These are phyloP conservation scores for Falco peregrinus DNA, from an alignment of 2,797 vertebrate species.

Conservation along the genomic window DNA sequence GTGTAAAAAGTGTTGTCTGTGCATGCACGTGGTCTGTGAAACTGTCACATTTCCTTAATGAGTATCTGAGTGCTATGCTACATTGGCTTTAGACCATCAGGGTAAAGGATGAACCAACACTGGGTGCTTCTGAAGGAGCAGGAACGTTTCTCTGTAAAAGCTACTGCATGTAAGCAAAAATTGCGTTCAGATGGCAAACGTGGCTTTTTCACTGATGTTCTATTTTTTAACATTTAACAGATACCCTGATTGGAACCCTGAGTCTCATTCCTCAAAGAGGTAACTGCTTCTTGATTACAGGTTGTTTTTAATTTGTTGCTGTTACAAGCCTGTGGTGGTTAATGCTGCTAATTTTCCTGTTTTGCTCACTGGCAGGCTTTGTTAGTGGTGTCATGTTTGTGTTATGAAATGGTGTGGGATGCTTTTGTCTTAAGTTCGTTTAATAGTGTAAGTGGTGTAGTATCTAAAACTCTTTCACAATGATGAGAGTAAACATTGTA, in stretches of 20 bases:
- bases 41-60: not conserved
- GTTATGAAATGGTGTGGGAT: rapidly evolving
- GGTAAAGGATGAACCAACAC: rapidly evolving
- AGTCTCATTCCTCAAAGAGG: slow-evolving; percentile 79
- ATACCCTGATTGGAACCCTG: slow-evolving; percentile 90
- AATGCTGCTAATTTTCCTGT: rapidly evolving
- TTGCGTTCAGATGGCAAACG: no score
- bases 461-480: no score
- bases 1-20: not conserved
- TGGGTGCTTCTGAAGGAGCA: rapidly evolving
- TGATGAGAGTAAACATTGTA: no score
- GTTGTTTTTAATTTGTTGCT: not conserved
- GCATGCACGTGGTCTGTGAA: not conserved
- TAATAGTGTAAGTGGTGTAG: rapidly evolving
- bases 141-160: rapidly evolving
- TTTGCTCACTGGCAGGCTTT: not conserved
- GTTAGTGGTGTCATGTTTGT: rapidly evolving
- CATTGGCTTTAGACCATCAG: not conserved
- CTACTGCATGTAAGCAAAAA: not conserved
- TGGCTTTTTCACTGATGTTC: not conserved
- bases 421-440: not conserved
- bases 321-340: rapidly evolving
- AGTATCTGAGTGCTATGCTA: rapidly evolving
- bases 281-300: slow-evolving; percentile 51
- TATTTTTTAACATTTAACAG: slow-evolving; percentile 5